A percentile compares a stretch with the other conserved stretches of the same genome.
phyloP scores from a whole-genome alignment of 2,113 vertebrate genomes.

The Hiodon tergisus region DNA sequence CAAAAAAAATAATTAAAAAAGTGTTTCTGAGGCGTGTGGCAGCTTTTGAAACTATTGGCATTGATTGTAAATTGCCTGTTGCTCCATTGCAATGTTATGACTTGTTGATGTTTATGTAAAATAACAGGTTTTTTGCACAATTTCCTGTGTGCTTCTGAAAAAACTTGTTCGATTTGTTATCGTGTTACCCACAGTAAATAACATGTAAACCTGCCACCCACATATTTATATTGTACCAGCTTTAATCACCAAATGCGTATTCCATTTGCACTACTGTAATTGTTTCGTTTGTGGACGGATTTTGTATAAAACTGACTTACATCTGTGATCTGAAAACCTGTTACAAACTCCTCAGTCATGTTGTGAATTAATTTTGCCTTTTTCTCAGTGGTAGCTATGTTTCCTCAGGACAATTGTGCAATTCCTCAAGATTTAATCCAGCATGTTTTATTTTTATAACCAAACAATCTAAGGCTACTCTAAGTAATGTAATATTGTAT shows the following conservation, averaged over 20 bases:
- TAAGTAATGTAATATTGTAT: slow-evolving; percentile 4
- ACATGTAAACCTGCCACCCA: slow-evolving; percentile 15
- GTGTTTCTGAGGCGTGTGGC: neutral
- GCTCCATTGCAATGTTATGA: slow-evolving; percentile 21
- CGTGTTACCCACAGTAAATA: slow-evolving; percentile 11
- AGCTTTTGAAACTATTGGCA: slow-evolving; percentile 18
- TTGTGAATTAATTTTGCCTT: neutral
- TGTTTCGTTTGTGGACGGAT: slow-evolving; percentile 16
- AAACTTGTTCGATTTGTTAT: slow-evolving; percentile 6
- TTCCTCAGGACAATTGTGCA: slow-evolving; percentile 19
- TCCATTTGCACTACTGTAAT: slow-evolving; percentile 24
- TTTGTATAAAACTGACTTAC: slow-evolving; percentile 18
- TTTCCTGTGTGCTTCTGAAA: slow-evolving; percentile 21
- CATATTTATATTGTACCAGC: slow-evolving; percentile 17
- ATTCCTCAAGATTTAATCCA: slow-evolving; percentile 25
- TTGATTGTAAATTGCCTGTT: slow-evolving; percentile 23
- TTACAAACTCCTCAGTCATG: slow-evolving; percentile 9
- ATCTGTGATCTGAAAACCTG: neutral
- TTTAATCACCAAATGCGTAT: slow-evolving; percentile 21
- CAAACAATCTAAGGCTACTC: neutral
- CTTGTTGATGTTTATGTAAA: slow-evolving; percentile 18
- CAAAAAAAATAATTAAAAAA: slow-evolving; percentile 1
- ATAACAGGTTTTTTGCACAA: slow-evolving; percentile 21
- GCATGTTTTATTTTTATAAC: slow-evolving; percentile 27
- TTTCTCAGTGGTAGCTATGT: slow-evolving; percentile 9